phyloP scores from a whole-genome alignment of 2,888 invertebrate genomes.

The Pseudococcus jackbeardsleyi region DNA sequence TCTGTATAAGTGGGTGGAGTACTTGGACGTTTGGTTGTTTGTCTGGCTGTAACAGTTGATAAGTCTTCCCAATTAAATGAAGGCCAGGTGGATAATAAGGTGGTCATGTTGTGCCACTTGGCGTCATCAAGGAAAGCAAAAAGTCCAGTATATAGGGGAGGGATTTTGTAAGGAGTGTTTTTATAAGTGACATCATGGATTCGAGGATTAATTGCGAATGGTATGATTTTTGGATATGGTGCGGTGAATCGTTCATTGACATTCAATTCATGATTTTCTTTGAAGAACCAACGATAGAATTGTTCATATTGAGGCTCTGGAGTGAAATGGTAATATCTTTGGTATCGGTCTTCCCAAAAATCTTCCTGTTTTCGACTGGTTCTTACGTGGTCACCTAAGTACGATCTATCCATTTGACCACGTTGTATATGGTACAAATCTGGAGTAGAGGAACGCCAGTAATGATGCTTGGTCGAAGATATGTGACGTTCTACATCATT shows the following conservation, averaged over 20 bases:
- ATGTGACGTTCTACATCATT: neutral
- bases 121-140: neutral
- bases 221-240: slow-evolving; percentile 6
- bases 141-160: neutral
- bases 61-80: neutral
- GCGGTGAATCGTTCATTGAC: neutral
- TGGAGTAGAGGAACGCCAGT: neutral
- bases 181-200: neutral
- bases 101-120: neutral
- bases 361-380: neutral
- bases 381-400: neutral
- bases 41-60: neutral
- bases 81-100: neutral
- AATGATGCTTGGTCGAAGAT: slow-evolving; percentile 9
- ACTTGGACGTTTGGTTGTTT: neutral
- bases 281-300: slow-evolving; percentile 49
- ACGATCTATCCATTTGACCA: neutral
- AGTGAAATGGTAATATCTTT: slow-evolving; percentile 31
- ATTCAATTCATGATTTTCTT: slow-evolving; percentile 30
- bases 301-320: slow-evolving; percentile 27
- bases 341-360: slow-evolving; percentile 10
- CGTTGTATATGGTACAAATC: neutral
- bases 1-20: neutral
- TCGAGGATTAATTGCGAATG: neutral
- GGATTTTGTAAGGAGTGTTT: slow-evolving; percentile 21